Evolutionary conservation across 2,797 vertebrate genomes (phyloP), one percentile per base, ranked within the genome.

Genomic region (Chloroceryle inda): DNA sequence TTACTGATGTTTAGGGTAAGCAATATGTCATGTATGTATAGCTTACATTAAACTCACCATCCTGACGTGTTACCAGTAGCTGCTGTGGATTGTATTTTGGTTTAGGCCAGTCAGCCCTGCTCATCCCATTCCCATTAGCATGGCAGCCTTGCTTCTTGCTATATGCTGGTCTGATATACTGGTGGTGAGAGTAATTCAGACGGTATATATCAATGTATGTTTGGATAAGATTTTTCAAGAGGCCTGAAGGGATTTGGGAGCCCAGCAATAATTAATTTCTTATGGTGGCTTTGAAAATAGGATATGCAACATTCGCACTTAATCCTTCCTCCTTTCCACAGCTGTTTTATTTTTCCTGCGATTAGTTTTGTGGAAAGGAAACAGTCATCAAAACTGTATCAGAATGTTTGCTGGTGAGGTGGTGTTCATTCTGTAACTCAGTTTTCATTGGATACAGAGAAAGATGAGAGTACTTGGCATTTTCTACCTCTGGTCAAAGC

Each of bases 261-360:
- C 71, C 69, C 62, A 88, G 42, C 33, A 88, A 37, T 72, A 86
- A 88, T 89, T 68, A 68, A 91, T 92, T 96, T 85, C 55, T 40
- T 88, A 76, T 0, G 2, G 82, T 84, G 62, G 35, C 78, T 94
- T 94, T 94, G 73, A 84, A 88, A 94, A 81, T 42, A 76, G 52
- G 66, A 81, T 84, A n/a, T 50, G 24, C 31, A 77, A 18, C 82
- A 37, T 75, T 92, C 16, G 7, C 79, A 71, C 69, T 81, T 81
- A 84, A 86, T 81, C 47, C 3, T 81, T 85, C 47, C 73, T 91
- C 50, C 55, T 85, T 78, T 85, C 76, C 26, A 2, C 62, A 63
- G 89, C 89, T 89, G 27, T 78, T 95, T 72, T 33, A n/a, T 67
- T 92, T 94, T 91, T 72, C 58, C 74, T 29, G 2, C n/a, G 17